Evolutionary conservation across 2,888 invertebrate species (phyloP), one percentile per base, ranked within the genome.

Genomic region (Aethes cnicana): DNA sequence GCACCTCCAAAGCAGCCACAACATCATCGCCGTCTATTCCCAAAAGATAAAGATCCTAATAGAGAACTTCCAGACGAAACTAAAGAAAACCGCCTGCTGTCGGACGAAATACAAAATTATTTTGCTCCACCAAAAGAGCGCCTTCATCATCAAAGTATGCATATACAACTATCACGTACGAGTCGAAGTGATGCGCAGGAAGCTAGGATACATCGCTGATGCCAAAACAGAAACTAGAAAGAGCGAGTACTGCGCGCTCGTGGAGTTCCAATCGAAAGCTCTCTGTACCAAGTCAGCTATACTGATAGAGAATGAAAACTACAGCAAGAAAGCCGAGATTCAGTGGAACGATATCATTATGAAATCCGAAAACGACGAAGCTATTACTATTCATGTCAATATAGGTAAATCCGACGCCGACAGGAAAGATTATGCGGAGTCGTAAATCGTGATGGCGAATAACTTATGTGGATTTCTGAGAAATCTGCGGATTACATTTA

Each of bases 41-140:
- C 86, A 87, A 56, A 89, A 87, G 66, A 88, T 89, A 57, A 89
- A 88, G 55, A 88, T 90, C 58, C 69, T 88, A 36, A 87, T 90
- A 60, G 89, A 88, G 62, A 88, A 88, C 68, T 89, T 90, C 71
- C 86, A 88, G 61, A 84, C 84, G 0, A 90, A 89, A 53, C 72
- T 90, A 18, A 88, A 85, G 64, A 86, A 86, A 56, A 88, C 89
- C 1, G 88, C 88, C 1, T 89, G 84, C 66, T 87, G 87, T 59
- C 69, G 85, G 66, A 87, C 89, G 1, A 90, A 90, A 57, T 90
- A 90, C 69, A 89, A 89, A 63, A 87, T 90, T 17, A 74, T 88
- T 4, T 58, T 90, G 2, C 72, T 90, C 0, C 79, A 87, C 53
- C 82, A 88, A 55, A 88, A 88, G 65, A 86, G 87, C 63, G 89